A percentile compares a stretch with the other conserved stretches of the same genome.
Conservation (phyloP, 2,797 vertebrate species). For the Heterohyrax brucei region DNA sequence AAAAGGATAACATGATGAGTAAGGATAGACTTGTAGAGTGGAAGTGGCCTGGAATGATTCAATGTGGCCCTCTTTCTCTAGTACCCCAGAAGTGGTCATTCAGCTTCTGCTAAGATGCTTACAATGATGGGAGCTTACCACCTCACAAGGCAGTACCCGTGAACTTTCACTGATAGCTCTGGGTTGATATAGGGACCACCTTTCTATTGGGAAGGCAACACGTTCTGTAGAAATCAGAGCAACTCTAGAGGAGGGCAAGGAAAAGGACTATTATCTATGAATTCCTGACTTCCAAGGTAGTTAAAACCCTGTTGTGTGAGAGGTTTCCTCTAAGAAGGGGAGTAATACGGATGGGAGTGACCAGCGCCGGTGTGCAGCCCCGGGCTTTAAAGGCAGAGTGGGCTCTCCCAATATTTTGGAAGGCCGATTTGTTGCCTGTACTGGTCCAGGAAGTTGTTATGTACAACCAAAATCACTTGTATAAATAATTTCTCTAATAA, state of each 20-base stretch:
- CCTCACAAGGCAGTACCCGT: neutral
- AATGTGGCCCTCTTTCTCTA: neutral
- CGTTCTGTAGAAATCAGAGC: neutral
- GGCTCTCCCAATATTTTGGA: neutral
- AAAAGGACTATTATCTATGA: neutral
- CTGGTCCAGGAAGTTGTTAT: neutral
- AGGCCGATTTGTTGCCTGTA: neutral
- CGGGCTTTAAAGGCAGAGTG: neutral
- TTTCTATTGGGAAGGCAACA: neutral
- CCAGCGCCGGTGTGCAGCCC: neutral
- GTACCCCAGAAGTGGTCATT: neutral
- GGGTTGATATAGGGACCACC: neutral
- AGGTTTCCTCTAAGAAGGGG: conserved; percentile 7
- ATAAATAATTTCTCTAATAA: neutral
- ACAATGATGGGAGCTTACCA: neutral
- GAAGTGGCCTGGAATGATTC: neutral
- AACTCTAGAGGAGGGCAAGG: neutral
- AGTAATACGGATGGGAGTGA: neutral
- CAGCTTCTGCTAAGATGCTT: neutral
- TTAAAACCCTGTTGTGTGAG: neutral
- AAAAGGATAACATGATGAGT: neutral
- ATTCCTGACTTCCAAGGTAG: neutral
- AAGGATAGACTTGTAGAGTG: neutral
- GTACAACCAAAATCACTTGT: neutral
- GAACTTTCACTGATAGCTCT: neutral